Base-by-base conservation (phyloP, 2,797 vertebrate species). In the Chloroceryle inda region DNA sequence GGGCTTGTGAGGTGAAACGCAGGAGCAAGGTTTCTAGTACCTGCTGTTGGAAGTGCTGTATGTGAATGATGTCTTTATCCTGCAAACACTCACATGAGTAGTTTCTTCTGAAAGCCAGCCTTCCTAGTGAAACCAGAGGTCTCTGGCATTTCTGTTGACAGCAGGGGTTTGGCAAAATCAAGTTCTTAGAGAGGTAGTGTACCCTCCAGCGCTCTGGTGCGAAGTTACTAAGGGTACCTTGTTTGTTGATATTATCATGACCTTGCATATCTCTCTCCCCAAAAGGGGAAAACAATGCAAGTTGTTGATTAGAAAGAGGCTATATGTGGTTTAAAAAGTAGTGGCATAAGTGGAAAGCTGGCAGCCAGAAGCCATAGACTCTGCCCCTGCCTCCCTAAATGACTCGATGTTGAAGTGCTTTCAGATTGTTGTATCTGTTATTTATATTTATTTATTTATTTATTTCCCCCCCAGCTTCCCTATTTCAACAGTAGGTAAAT, bases 401-500 rank as follows among this genome's bases (percentile, higher is more conserved):
- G 47, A 55, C 40, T 90, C 45, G 11, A 2, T 31, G 53, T 29
- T 84, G 72, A 85, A 80, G 50, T 77, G 61, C 58, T 92, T 88
- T 96, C 85, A 59, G 64, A 42, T 68, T 14, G 33, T 47, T 24
- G 16, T n/a, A 20, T 24, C 20, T 23, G 49, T 35, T 35, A 35
- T 35, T 35, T 35, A 35, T 35, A 35, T 35, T 11, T 52, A 29
- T 52, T 38, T 35, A 35, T 35, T 11, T 52, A 29, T 52, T 38
- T 12, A 13, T 78, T 77, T 35, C 8, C 8, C 8, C 14, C 22
- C 13, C 50, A 85, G 35, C 50, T 94, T 92, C 71, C 47, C 47
- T 55, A 10, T 69, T 83, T 95, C 85, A 81, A 76, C 67, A 74
- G 62, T 74, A 58, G 75, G 73, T 67, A 79, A 79, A 69, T 47